A percentile compares a stretch with the other conserved stretches of the same genome.
Evolutionary conservation across 1,140 invertebrate species (phyloP).

Genomic region (Choristoneura fumiferana): DNA sequence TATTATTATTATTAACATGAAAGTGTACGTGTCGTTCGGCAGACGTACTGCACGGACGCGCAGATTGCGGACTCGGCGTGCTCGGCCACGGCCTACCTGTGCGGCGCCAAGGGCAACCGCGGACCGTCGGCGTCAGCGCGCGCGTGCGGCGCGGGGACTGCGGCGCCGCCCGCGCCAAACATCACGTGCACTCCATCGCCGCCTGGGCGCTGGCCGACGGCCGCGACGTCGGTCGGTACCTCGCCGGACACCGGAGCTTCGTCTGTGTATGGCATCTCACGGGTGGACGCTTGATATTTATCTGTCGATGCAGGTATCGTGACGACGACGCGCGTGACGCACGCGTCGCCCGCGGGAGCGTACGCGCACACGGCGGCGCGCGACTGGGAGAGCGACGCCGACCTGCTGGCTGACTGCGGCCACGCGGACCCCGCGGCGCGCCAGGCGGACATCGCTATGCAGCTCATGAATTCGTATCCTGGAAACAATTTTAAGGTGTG

Average conservation of each 20-base stretch:
- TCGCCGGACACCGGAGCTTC: too few species aligned
- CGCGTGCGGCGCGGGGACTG: constrained; percentile 59
- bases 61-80: constrained; percentile 87
- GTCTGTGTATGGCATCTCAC: too few species aligned
- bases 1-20: too few species aligned
- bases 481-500: constrained; percentile 81
- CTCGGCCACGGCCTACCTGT: constrained; percentile 83
- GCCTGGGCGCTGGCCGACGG: constrained; percentile 62
- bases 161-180: constrained; percentile 68
- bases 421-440: constrained; percentile 71
- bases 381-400: constrained; percentile 37
- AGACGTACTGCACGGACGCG: constrained; percentile 85
- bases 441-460: constrained; percentile 86
- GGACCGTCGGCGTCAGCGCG: constrained; percentile 79
- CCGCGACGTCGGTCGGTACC: constrained; percentile 46
- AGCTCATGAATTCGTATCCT: constrained; percentile 84
- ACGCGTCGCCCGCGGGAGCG: constrained; percentile 57
- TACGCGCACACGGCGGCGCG: constrained; percentile 37
- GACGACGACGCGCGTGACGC: constrained; percentile 87
- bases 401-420: constrained; percentile 3
- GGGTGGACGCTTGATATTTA: too few species aligned
- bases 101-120: constrained; percentile 81
- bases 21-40: too few species aligned
- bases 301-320: constrained; percentile 83
- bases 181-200: constrained; percentile 81